These are phyloP conservation scores for Galeopterus variegatus DNA, from an alignment of 2,113 vertebrate genomes.

Conservation along the genomic window DNA sequence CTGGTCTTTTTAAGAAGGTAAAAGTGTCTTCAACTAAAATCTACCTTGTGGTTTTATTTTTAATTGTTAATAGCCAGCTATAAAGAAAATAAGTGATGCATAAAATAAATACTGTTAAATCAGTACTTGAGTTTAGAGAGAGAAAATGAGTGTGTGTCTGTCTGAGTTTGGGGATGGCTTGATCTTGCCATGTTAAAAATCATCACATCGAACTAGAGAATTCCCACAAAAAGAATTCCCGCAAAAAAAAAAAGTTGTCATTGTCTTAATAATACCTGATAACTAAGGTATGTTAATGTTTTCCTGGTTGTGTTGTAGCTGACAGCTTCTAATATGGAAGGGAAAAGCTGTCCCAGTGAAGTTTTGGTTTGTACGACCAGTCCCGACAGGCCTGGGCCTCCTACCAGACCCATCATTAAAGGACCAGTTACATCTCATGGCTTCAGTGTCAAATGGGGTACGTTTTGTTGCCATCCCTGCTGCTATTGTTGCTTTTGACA, in stretches of 20 bases:
- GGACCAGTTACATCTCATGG: slow-evolving; percentile 91
- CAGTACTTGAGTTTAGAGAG: background rate
- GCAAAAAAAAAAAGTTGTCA: background rate
- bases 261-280: background rate
- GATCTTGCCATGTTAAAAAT: background rate
- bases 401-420: slow-evolving; percentile 92
- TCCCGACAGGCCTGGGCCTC: slow-evolving; percentile 97
- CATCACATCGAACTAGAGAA: no score
- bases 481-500: background rate
- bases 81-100: background rate
- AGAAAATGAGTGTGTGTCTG: background rate
- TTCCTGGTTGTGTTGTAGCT: slow-evolving; percentile 90
- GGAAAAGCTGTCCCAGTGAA: slow-evolving; percentile 96
- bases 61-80: background rate
- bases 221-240: no score
- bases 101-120: background rate
- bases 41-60: background rate
- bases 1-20: background rate
- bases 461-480: slow-evolving; percentile 20
- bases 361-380: slow-evolving; percentile 97
- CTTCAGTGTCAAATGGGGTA: slow-evolving; percentile 97
- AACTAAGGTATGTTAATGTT: background rate
- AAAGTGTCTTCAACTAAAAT: background rate
- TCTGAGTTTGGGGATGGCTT: background rate
- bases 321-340: slow-evolving; percentile 96